Base-by-base conservation (phyloP, 2,888 invertebrate genomes). In the Sceliomorpha sp. region DNA sequence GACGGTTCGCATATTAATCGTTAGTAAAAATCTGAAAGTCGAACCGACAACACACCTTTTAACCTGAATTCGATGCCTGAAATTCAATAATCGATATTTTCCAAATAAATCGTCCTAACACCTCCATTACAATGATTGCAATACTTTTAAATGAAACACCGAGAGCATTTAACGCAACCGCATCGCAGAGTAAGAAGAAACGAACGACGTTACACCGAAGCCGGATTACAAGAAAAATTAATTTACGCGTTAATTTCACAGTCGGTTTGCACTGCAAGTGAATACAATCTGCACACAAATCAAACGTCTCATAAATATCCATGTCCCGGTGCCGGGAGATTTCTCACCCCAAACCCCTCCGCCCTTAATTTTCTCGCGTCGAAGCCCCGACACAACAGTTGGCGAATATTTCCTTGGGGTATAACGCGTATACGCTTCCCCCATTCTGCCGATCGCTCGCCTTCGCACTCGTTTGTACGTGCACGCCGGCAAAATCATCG, bases 401-500 rank as follows among this genome's bases (percentile, higher is more conserved):
- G 29, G 29, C 7, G 7, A 8, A 29, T 29, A n/a, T 29, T 29
- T 27, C 32, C 31, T 20, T 17, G 3, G 40, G 26, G 20, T 60
- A 24, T 32, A 7, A 45, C 2, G 45, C 27, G 9, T 15, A 47
- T 5, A 20, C 20, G 32, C 10, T 12, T 40, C n/a, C 29, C 29
- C 50, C 36, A 20, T 7, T 8, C 44, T 13, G 29, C 39, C n/a
- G n/a, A 37, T 44, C 29, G 59, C 29, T 50, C n/a, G n/a, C 59
- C 50, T 50, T 66, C 36, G 36, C 47, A 51, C 67, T 60, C 59
- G n/a, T 60, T 60, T 67, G 60, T 48, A 47, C 48, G 29, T 10
- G 42, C 13, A 42, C 55, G 36, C 50, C 45, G 67, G 20, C 42
- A 42, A 56, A 68, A 31, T 68, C 60, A 68, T 68, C 60, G 67